Evolutionary conservation across 2,888 invertebrate species (phyloP), one percentile per base, ranked within the genome.

Genomic region (Sinodicranocentrus sp.): DNA sequence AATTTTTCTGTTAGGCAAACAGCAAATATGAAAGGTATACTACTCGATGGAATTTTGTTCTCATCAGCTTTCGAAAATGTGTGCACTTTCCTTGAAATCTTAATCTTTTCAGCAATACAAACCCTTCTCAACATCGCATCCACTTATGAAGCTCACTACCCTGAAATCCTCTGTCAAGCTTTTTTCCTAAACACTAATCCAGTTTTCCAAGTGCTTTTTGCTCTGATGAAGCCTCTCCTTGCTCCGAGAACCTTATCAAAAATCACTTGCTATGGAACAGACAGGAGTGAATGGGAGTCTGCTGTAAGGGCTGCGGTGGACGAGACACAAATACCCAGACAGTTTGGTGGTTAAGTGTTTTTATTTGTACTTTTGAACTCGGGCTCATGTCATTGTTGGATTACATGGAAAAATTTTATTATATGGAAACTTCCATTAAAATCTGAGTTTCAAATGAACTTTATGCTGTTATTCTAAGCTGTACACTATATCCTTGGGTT

Each of bases 1-100:
- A 82, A 82, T 43, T 88, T 87, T 72, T 82, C 85, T 17, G 86
- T 85, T 72, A 44, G 84, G 13, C 88, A 88, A 84, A 85, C 87
- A 13, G 83, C 82, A 3, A 80, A 71, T n/a, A 70, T 78, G 19
- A 78, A 78, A 79, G 83, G 82, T 75, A 17, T 6, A 33, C 33
- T 10, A 33, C 33, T 33, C 33, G 33, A 10, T 3, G 33, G 10
- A 33, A 33, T 33, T 33, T 33, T 33, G 3, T 33, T 33, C 33
- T 33, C 33, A 6, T 33, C 33, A 6, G 3, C 33, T n/a, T n/a
- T n/a, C n/a, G n/a, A n/a, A n/a, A n/a, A n/a, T n/a, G n/a, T n/a
- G n/a, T n/a, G n/a, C n/a, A n/a, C 33, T 33, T 10, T 33, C 15
- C 19, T 19, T 52, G 52, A 52, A 8, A 33, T 33, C 10, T n/a